These are phyloP conservation scores for Mycteria americana DNA, from an alignment of 2,797 vertebrate genomes.

Conservation along the genomic window DNA sequence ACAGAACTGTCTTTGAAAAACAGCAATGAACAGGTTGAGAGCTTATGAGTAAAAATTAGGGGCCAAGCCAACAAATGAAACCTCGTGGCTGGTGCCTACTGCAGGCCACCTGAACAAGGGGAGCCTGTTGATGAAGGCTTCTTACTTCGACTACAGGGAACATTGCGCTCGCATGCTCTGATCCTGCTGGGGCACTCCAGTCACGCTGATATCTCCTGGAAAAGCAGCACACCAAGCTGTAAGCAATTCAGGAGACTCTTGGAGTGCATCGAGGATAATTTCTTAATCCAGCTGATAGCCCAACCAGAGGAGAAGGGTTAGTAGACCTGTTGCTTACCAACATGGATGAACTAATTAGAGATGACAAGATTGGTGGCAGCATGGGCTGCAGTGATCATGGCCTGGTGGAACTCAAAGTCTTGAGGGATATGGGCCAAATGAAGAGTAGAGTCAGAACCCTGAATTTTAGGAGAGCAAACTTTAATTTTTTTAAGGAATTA, in stretches of 20 bases:
- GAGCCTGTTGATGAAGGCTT: not conserved
- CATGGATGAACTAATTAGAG: not conserved
- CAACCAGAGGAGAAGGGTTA: not conserved
- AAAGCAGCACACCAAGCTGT: not conserved
- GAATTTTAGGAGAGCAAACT: not conserved
- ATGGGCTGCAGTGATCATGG: not conserved
- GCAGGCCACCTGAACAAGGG: not conserved
- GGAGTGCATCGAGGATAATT: not conserved
- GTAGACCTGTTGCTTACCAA: not conserved
- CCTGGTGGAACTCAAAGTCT: not conserved
- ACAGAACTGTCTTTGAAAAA: not conserved
- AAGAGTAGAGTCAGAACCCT: not conserved
- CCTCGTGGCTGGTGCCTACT: not conserved
- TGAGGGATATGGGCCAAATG: not conserved
- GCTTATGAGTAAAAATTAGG: not conserved
- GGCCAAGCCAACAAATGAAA: not conserved
- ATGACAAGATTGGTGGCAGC: not conserved
- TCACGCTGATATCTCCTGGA: not conserved
- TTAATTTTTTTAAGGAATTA: not conserved
- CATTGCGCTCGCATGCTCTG: not conserved
- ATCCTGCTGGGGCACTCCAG: not conserved
- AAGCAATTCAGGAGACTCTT: not conserved
- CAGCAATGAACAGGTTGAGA: not conserved
- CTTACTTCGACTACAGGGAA: not conserved
- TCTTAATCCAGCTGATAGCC: not conserved